Percentiles rank a stretch among this genome's conserved stretches.
Conservation (phyloP, 1,140 invertebrate genomes). For the Gerris buenoi region DNA sequence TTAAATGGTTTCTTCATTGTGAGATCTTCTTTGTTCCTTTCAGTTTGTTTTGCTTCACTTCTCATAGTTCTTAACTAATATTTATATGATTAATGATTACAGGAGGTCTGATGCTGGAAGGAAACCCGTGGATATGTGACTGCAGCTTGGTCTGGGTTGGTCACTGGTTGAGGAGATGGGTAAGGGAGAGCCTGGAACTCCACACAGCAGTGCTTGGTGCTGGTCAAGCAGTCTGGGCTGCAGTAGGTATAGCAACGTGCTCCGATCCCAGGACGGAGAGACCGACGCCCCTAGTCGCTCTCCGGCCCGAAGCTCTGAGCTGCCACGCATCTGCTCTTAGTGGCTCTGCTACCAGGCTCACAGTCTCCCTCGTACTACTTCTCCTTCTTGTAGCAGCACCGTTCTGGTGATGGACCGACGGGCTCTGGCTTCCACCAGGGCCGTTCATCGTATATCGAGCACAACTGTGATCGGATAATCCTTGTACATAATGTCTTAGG, state of each 20-base stretch:
- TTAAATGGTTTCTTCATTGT: background rate
- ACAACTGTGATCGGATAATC: too few relatives aligned
- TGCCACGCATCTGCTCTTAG: conserved; percentile 60
- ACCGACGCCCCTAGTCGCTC: conserved; percentile 46
- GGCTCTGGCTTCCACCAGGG: background rate
- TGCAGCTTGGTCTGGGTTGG: conserved; percentile 79
- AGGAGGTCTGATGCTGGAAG: conserved; percentile 67
- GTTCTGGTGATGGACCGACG: background rate
- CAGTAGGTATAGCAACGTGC: conserved; percentile 42
- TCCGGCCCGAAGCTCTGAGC: conserved; percentile 54
- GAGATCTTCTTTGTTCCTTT: too few relatives aligned
- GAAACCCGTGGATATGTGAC: conserved; percentile 71
- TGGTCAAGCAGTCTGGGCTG: conserved; percentile 33
- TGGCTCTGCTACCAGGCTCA: conserved; percentile 13
- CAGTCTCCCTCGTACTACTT: background rate
- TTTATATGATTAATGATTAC: conserved; percentile 30
- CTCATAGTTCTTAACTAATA: too few relatives aligned
- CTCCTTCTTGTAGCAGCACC: conserved; percentile 1
- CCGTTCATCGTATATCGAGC: too few relatives aligned
- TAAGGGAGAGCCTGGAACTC: conserved; percentile 56
- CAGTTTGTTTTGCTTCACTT: too few relatives aligned
- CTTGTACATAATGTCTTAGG: too few relatives aligned
- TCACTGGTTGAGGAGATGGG: conserved; percentile 71
- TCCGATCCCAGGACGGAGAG: conserved; percentile 41
- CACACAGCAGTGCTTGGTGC: conserved; percentile 44